Evolutionary conservation across 2,888 invertebrate genomes (phyloP).

Genomic region (Creontiades dilutus): DNA sequence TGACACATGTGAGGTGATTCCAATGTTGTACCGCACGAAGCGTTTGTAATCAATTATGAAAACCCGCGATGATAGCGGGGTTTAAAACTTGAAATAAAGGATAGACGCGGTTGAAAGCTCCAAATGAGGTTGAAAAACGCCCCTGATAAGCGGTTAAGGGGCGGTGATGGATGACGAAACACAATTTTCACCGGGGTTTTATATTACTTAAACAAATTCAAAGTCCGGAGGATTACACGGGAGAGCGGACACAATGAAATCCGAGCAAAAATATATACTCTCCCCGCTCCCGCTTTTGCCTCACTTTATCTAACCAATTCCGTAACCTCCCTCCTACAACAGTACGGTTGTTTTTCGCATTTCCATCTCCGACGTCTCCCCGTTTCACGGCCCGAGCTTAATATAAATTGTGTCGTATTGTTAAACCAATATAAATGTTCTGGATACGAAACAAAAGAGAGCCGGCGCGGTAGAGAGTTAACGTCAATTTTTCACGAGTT

Average conservation of each 20-base stretch:
- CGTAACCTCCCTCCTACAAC: neutral
- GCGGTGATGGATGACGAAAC: slow-evolving; percentile 44
- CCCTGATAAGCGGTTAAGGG: neutral
- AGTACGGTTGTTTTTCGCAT: neutral
- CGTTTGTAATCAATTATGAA: too few relatives aligned
- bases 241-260: slow-evolving; percentile 50
- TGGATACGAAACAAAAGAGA: slow-evolving; percentile 57
- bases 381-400: slow-evolving; percentile 46
- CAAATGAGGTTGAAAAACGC: too few relatives aligned
- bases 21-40: too few relatives aligned
- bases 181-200: slow-evolving; percentile 55
- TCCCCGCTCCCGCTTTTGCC: too few relatives aligned
- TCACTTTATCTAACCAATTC: neutral
- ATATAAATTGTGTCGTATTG: slow-evolving; percentile 71
- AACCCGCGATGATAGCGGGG: too few relatives aligned
- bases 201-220: slow-evolving; percentile 68
- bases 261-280: slow-evolving; percentile 30
- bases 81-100: too few relatives aligned
- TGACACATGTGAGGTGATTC: too few relatives aligned
- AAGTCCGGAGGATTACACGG: slow-evolving; percentile 55
- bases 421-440: slow-evolving; percentile 72
- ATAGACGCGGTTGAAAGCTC: too few relatives aligned
- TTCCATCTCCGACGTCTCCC: slow-evolving; percentile 10
- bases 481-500: slow-evolving; percentile 72
- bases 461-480: neutral